Conservation (phyloP, 1,140 invertebrate species). For the Panulirus ornatus region DNA sequence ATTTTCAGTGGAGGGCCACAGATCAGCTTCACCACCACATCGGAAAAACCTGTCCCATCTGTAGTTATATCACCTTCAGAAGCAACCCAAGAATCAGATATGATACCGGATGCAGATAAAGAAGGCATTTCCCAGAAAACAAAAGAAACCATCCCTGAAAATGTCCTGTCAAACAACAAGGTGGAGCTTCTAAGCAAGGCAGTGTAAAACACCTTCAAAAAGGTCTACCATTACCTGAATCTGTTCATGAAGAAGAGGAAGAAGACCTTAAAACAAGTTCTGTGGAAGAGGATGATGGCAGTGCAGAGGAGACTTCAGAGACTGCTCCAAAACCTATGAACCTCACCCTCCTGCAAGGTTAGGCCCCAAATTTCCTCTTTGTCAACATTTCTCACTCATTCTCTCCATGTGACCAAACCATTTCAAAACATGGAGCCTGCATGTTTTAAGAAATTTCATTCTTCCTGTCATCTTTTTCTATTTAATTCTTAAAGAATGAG, state of each 20-base stretch:
- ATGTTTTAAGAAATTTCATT: too few species aligned
- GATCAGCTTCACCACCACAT: background rate
- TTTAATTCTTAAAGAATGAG: too few species aligned
- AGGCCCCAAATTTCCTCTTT: too few species aligned
- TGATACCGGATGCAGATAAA: background rate
- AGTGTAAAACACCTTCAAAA: constrained; percentile 15
- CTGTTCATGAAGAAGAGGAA: constrained; percentile 56
- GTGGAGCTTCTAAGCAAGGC: constrained; percentile 26
- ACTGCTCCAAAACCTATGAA: background rate
- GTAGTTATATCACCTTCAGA: constrained; percentile 16
- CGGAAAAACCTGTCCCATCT: constrained; percentile 20
- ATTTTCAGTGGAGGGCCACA: background rate
- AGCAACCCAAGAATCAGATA: constrained; percentile 24
- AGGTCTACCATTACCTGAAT: constrained; percentile 31
- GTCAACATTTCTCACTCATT: too few species aligned
- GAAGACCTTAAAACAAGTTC: background rate
- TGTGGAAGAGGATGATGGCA: background rate
- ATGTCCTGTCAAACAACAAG: background rate
- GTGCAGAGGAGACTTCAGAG: background rate
- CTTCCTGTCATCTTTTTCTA: too few species aligned
- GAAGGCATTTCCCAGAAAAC: background rate
- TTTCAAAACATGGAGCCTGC: too few species aligned
- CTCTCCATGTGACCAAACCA: too few species aligned
- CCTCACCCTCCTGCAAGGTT: too few species aligned
- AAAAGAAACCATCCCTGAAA: background rate